A percentile compares a stretch with the other conserved stretches of the same genome.
phyloP scores from a whole-genome alignment of 2,113 vertebrate genomes.

The Orycteropus afer region DNA sequence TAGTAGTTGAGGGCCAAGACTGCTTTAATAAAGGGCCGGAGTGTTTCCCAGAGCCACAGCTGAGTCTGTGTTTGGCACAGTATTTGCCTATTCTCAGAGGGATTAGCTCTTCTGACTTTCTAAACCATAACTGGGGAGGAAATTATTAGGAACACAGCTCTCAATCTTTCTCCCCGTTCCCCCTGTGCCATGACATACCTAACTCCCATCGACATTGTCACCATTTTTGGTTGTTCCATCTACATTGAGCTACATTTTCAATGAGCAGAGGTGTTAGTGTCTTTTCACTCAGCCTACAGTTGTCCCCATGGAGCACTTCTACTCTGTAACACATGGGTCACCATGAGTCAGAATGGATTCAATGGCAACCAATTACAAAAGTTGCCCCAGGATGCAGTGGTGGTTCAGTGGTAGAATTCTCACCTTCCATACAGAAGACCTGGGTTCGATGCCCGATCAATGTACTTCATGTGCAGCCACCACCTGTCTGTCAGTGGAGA shows the following conservation, averaged over 20 bases:
- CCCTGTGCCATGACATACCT: not conserved
- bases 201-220: not conserved
- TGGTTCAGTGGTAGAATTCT: too few species aligned
- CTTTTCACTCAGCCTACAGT: not conserved
- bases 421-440: too few species aligned
- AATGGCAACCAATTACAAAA: too few species aligned
- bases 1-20: slow-evolving; percentile 48
- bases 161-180: not conserved
- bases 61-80: slow-evolving; percentile 45
- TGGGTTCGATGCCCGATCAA: too few species aligned
- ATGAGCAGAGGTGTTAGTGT: not conserved
- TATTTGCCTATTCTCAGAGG: slow-evolving; percentile 50
- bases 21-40: slow-evolving; percentile 74
- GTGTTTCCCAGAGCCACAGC: slow-evolving; percentile 61
- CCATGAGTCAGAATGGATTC: too few species aligned
- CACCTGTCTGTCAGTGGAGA: too few species aligned
- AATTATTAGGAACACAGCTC: slow-evolving; percentile 25
- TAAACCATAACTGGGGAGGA: slow-evolving; percentile 39
- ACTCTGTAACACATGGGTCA: too few species aligned
- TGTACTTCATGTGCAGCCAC: too few species aligned
- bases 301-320: too few species aligned
- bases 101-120: slow-evolving; percentile 49
- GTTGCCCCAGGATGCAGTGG: too few species aligned
- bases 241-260: not conserved
- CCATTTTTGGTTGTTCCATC: not conserved